A percentile compares a stretch with the other conserved stretches of the same genome.
Conservation (phyloP, 2,888 invertebrate species). For the Apomyelois bistriatella region DNA sequence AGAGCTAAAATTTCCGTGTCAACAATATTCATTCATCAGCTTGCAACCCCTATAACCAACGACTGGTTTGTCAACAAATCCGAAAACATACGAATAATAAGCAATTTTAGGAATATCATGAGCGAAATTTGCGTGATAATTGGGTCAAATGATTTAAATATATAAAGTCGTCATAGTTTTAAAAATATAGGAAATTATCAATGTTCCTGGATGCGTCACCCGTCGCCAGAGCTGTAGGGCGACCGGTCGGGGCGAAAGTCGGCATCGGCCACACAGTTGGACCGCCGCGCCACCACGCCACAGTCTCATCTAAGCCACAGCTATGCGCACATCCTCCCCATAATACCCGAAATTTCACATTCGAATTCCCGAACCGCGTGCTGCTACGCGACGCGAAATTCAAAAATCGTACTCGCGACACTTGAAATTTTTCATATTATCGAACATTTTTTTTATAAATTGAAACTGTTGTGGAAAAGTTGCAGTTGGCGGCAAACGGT, state of each 20-base stretch:
- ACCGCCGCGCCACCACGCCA: slow-evolving; percentile 66
- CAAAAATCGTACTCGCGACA: slow-evolving; percentile 44
- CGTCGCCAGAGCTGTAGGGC: slow-evolving; percentile 70
- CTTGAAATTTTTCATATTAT: slow-evolving; percentile 30
- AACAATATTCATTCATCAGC: slow-evolving; percentile 40
- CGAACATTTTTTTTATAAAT: slow-evolving; percentile 30
- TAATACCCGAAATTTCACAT: slow-evolving; percentile 69
- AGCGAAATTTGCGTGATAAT: neutral
- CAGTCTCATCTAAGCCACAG: slow-evolving; percentile 79
- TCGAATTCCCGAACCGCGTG: slow-evolving; percentile 57
- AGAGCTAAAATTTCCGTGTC: slow-evolving; percentile 42
- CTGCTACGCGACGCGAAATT: slow-evolving; percentile 62
- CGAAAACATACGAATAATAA: neutral
- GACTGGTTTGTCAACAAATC: neutral
- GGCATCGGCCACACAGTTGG: slow-evolving; percentile 66
- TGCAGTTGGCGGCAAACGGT: slow-evolving; percentile 72
- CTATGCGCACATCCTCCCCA: slow-evolving; percentile 78
- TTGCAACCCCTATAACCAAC: slow-evolving; percentile 33
- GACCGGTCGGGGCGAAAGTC: slow-evolving; percentile 79
- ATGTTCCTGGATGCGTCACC: slow-evolving; percentile 74
- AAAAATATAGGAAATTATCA: slow-evolving; percentile 54
- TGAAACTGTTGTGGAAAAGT: slow-evolving; percentile 44
- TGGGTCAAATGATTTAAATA: slow-evolving; percentile 23
- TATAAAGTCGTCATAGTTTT: slow-evolving; percentile 47
- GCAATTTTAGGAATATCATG: neutral